Evolutionary conservation across 2,797 vertebrate genomes (phyloP).

Genomic region (Poecilia picta): DNA sequence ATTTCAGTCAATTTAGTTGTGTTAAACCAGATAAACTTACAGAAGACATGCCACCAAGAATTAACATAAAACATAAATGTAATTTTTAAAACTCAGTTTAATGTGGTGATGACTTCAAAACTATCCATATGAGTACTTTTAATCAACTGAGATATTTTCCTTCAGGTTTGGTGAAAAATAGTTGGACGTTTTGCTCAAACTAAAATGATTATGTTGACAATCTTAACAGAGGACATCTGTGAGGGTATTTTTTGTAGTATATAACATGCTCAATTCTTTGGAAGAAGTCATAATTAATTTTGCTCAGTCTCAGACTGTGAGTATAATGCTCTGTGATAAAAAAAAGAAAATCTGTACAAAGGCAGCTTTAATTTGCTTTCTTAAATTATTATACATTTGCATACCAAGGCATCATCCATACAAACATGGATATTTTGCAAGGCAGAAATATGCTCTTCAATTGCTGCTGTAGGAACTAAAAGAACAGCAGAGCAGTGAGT

Average conservation of each 20-base stretch:
- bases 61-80: neutral
- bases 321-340: neutral
- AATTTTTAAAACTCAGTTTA: constrained; percentile 11
- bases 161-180: constrained; percentile 9
- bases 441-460: neutral
- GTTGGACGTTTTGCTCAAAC: neutral
- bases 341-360: neutral
- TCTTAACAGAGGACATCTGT: neutral
- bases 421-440: neutral
- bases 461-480: neutral
- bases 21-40: neutral
- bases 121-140: constrained; percentile 3
- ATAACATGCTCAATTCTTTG: constrained; percentile 1
- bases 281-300: neutral
- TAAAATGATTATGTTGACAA: neutral
- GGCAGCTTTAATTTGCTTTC: neutral
- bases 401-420: constrained; percentile 7
- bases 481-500: neutral
- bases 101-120: constrained; percentile 22
- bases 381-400: constrained; percentile 7
- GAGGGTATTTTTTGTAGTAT: neutral
- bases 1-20: neutral
- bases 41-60: neutral
- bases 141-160: neutral
- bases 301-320: constrained; percentile 1